Base-by-base conservation (phyloP, 2,888 invertebrate genomes). In the Drosophila colorata region DNA sequence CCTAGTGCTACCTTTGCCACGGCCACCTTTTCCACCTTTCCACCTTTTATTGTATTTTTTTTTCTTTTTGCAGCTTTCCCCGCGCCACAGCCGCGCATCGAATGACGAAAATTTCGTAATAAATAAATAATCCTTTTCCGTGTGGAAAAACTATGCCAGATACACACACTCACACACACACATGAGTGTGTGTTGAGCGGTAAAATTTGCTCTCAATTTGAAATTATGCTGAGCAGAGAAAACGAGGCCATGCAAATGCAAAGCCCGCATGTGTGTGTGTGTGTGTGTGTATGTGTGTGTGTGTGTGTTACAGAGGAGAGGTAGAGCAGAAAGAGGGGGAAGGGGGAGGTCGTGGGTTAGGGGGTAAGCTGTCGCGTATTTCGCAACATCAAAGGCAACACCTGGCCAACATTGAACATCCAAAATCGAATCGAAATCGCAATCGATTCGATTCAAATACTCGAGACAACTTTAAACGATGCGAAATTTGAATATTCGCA, bases 91-190 rank as follows among this genome's bases (percentile, higher is more conserved):
- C 80, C 84, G 85, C 83, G 87, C 83, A 84, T 84, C 83, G 83
- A 84, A 84, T 84, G 88, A 84, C 88, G 88, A 84, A 84, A 84
- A 88, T 86, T 83, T 84, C 69, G 88, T 84, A 84, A 84, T 84
- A 84, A 84, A 84, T 84, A 84, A 84, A 84, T 84, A 84, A 84
- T 84, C 83, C 83, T 88, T 88, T 83, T 72, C 74, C 65, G 61
- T 68, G 67, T 68, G 83, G 80, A 84, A 82, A 81, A 82, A 82
- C 82, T 82, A 82, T 82, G 82, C 88, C 87, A 72, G 44, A 49
- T 25, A 52, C 46, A 57, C 66, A 38, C 63, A 44, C 18, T 11
- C 16, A 25, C 13, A 4, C 6, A 35, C 35, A 47, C 44, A n/a
- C 53, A 41, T 25, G 25, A 37, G 58, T 59, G 55, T 55, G 65